These are phyloP conservation scores for Cacoxenus indagator DNA, from an alignment of 2,888 invertebrate species.

Conservation along the genomic window DNA sequence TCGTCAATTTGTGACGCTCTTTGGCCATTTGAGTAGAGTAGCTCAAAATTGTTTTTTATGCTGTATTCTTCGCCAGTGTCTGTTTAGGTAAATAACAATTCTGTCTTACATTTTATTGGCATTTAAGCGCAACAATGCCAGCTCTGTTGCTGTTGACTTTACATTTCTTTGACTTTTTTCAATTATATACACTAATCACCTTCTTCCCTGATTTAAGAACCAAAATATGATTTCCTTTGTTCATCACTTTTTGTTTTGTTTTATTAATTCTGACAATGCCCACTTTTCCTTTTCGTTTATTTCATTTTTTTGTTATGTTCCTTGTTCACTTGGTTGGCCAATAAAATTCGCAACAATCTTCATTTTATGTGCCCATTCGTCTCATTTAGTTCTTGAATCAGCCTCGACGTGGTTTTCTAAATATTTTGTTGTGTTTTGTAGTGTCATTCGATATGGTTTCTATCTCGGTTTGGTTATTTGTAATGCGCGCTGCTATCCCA, in stretches of 20 bases:
- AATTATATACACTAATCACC: constrained; percentile 62
- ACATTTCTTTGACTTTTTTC: constrained; percentile 33
- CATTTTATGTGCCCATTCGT: constrained; percentile 40
- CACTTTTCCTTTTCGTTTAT: constrained; percentile 47
- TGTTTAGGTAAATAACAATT: constrained; percentile 50
- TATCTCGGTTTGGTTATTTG: constrained; percentile 18
- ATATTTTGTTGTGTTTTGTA: constrained; percentile 26
- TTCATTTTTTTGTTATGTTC: neutral
- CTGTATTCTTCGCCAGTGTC: constrained; percentile 10
- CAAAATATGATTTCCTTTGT: neutral
- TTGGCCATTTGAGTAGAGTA: constrained; percentile 50
- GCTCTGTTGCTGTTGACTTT: constrained; percentile 41
- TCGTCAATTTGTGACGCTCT: constrained; percentile 54
- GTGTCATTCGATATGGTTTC: constrained; percentile 50
- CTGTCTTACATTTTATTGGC: constrained; percentile 62
- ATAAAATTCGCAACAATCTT: constrained; percentile 64
- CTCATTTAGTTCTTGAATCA: neutral
- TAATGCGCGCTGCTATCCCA: constrained; percentile 40
- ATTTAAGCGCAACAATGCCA: constrained; percentile 56
- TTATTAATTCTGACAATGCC: constrained; percentile 56
- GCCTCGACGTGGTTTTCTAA: constrained; percentile 23
- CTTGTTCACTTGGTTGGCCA: no score
- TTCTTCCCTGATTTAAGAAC: neutral
- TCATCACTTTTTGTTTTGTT: constrained; percentile 23
- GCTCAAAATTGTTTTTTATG: constrained; percentile 26